phyloP scores from a whole-genome alignment of 1,140 invertebrate species.

The Cryptotermes secundus region DNA sequence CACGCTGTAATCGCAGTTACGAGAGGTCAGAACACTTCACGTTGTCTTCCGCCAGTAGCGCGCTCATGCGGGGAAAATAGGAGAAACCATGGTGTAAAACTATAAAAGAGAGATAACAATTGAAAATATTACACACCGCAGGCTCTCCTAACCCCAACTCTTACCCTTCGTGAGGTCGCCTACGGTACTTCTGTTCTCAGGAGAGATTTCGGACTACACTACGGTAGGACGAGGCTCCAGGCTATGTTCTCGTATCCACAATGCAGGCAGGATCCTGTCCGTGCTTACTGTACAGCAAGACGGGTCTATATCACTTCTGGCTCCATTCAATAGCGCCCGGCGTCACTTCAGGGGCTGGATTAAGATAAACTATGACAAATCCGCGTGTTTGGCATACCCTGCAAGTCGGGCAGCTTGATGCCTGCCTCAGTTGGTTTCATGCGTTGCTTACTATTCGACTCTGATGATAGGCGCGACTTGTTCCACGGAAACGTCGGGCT shows the following conservation, averaged over 20 bases:
- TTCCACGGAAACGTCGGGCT: too few species aligned
- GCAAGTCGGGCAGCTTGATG: too few species aligned
- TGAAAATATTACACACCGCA: slow-evolving; percentile 2
- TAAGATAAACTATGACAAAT: too few species aligned
- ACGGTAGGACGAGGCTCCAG: neutral
- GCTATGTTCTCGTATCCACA: neutral
- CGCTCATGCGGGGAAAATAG: neutral
- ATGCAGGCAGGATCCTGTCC: neutral
- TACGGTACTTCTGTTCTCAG: neutral
- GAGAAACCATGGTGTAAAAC: neutral
- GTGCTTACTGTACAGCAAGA: neutral
- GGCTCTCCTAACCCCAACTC: neutral
- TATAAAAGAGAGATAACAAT: neutral
- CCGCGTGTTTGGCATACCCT: too few species aligned
- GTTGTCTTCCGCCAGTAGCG: neutral
- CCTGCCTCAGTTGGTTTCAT: too few species aligned
- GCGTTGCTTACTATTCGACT: too few species aligned
- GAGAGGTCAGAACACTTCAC: neutral
- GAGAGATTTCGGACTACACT: neutral
- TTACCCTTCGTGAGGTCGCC: neutral
- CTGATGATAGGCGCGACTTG: too few species aligned
- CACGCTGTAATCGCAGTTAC: neutral
- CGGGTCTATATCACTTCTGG: neutral
- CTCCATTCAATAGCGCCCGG: neutral
- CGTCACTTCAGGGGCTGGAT: too few species aligned